Conservation (phyloP, 2,113 vertebrate species). For the Scopus umbretta region DNA sequence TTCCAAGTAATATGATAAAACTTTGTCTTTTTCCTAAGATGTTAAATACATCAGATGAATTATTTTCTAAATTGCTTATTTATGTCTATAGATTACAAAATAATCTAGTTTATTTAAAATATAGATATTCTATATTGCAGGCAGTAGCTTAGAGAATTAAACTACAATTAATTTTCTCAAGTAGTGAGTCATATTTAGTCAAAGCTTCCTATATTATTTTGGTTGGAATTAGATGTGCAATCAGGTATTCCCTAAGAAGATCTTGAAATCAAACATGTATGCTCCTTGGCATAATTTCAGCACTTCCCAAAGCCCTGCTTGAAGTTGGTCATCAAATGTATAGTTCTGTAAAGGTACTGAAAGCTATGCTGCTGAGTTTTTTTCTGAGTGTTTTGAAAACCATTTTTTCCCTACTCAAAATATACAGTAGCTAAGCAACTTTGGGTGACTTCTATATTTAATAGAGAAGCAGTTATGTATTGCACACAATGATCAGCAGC, state of each 20-base stretch:
- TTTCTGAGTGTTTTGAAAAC: not conserved
- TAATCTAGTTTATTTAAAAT: not conserved
- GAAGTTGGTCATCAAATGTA: not conserved
- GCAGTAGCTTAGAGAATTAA: not conserved
- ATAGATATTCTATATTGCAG: not conserved
- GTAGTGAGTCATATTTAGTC: not conserved
- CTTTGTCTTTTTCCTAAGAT: not conserved
- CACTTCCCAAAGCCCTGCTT: not conserved
- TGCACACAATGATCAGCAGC: not conserved
- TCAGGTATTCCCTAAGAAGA: not conserved
- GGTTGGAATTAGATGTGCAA: not conserved
- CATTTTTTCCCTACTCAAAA: not conserved
- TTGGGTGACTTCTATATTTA: not conserved
- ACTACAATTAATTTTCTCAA: not conserved
- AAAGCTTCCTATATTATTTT: not conserved
- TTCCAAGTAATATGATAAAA: not conserved
- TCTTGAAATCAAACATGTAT: not conserved
- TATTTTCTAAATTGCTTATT: not conserved
- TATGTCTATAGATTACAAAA: not conserved
- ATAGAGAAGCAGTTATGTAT: not conserved
- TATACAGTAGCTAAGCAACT: not conserved
- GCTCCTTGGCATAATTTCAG: not conserved
- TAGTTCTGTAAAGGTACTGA: not conserved
- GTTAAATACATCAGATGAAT: not conserved
- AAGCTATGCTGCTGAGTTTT: not conserved